Base-by-base conservation (phyloP, 1,140 invertebrate genomes). In the Dreissena rostriformis region DNA sequence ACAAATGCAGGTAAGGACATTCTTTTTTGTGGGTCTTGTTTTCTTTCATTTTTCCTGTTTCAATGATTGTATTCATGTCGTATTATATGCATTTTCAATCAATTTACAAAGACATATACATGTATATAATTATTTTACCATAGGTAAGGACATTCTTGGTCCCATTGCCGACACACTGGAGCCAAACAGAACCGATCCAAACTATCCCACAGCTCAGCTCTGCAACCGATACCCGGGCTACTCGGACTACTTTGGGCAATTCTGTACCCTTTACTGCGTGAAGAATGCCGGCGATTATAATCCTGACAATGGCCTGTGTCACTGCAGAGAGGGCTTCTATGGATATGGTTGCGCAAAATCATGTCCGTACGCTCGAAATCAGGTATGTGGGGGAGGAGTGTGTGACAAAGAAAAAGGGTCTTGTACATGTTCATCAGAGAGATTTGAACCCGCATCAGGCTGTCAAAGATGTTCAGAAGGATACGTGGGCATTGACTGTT, bases 401-500 rank as follows among this genome's bases (percentile, higher is more conserved):
- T 88, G 87, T 66, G 51, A 78, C 65, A 55, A 55, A 28, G 19
- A 10, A 17, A 72, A 22, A 28, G 87, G 87, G 4, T 7, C 22
- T 10, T 88, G 87, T 26, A 75, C 65, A 73, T 88, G 87, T 57
- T 55, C 82, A 1, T 49, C 73, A 19, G 81, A 83, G 15, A 84
- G 73, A 15, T 84, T 79, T 72, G 72, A 83, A 29, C 53, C 55
- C 19, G 53, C 49, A 29, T 52, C 81, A 17, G 53, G 53, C 15
- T 88, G 87, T 76, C 19, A n/a, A 14, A 61, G 51, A n/a, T 88
- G 87, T 68, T 39, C 73, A 7, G 39, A 39, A 39, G 85, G 85
- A 10, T 86, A 81, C 77, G 29, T 79, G 63, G 87, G 87, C 19
- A 49, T 61, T 17, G 82, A 85, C 39, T 88, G 87, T 61, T 61